Evolutionary conservation across 2,113 vertebrate species (phyloP).

Genomic region (Erythrocercus mccallii): DNA sequence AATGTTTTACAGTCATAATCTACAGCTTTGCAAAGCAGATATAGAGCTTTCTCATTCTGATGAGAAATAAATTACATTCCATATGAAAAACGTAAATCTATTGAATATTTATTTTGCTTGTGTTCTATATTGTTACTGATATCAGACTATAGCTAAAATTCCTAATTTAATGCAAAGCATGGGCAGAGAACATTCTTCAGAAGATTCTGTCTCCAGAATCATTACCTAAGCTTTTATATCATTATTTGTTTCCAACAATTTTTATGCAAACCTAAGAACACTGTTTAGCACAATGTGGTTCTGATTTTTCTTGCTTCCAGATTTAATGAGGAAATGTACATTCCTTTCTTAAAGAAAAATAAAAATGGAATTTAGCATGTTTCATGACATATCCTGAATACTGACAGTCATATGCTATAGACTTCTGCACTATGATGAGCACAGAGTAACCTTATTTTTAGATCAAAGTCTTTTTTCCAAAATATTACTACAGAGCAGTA

Average conservation of each 20-base stretch:
- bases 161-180: not conserved
- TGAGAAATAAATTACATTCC: not conserved
- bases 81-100: slow-evolving; percentile 9
- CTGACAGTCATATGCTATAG: not conserved
- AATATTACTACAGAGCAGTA: not conserved
- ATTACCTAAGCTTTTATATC: not conserved
- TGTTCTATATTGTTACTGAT: not conserved
- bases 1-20: not conserved
- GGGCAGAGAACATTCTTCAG: not conserved
- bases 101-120: not conserved
- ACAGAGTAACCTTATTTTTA: not conserved
- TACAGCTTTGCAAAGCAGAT: not conserved
- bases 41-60: not conserved
- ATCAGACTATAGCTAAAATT: not conserved
- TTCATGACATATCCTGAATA: not conserved
- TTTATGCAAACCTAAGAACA: not conserved
- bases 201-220: not conserved
- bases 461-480: not conserved
- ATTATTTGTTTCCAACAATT: not conserved
- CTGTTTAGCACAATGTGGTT: not conserved
- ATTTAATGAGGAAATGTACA: not conserved
- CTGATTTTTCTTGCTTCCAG: not conserved
- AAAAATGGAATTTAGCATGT: not conserved
- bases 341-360: not conserved
- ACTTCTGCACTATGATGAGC: not conserved